These are phyloP conservation scores for Podiceps cristatus DNA, from an alignment of 2,113 vertebrate species.

Conservation along the genomic window DNA sequence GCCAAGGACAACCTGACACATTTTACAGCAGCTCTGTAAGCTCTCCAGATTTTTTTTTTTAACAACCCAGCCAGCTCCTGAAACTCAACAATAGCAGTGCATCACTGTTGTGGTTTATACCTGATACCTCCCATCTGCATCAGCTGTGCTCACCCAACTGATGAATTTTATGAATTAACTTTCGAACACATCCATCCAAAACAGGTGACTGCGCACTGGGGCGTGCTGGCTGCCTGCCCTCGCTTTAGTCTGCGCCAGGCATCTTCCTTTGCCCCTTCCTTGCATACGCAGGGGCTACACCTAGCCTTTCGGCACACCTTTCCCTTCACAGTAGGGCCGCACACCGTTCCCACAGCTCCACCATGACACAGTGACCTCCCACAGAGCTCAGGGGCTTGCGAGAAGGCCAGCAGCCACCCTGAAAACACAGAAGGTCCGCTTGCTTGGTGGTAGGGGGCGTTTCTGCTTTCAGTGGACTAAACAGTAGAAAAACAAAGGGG, in stretches of 20 bases:
- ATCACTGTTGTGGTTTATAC: neutral
- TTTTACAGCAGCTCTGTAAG: neutral
- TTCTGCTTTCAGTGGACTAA: neutral
- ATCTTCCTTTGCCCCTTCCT: neutral
- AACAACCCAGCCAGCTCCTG: neutral
- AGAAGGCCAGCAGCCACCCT: accelerated
- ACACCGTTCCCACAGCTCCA: accelerated
- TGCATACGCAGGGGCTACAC: accelerated
- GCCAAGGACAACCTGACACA: neutral
- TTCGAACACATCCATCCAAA: neutral
- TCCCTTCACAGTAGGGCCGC: accelerated
- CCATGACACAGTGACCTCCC: neutral
- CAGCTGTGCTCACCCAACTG: constrained; percentile 19
- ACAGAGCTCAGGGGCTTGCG: accelerated
- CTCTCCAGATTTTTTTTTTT: neutral
- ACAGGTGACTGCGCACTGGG: neutral
- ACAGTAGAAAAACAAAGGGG: accelerated
- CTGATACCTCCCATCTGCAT: neutral
- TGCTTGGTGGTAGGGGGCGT: too few species aligned
- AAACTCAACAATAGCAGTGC: neutral
- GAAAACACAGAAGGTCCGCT: neutral
- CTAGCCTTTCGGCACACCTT: accelerated
- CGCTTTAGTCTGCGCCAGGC: neutral
- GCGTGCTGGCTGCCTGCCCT: neutral
- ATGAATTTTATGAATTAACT: constrained; percentile 18